Evolutionary conservation across 1,140 invertebrate species (phyloP).

Genomic region (Muscidifurax raptorellus): DNA sequence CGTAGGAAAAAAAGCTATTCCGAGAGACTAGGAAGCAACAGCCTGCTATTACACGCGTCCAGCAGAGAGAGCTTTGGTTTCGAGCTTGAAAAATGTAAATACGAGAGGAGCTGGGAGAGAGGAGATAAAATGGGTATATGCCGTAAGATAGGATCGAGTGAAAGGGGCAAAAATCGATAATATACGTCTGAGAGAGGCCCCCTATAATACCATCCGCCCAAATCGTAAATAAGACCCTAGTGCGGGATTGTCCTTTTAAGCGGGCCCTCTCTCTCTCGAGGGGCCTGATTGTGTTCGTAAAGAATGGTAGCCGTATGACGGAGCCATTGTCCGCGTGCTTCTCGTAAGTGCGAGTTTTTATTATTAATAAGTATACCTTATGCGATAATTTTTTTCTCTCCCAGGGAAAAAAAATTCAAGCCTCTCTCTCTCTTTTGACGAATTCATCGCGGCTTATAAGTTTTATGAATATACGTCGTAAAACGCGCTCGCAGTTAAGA

Average conservation of each 20-base stretch:
- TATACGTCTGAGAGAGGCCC: constrained; percentile 33
- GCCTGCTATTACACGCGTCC: background rate
- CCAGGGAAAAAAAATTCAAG: background rate
- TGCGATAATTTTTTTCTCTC: background rate
- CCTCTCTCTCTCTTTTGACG: background rate
- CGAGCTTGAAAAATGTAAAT: constrained; percentile 1
- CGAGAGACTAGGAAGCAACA: background rate
- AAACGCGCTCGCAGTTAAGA: constrained; percentile 5
- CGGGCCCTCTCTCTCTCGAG: constrained; percentile 57
- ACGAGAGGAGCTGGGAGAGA: background rate
- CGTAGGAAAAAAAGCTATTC: too few species aligned
- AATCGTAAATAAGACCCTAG: constrained; percentile 69
- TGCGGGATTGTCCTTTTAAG: constrained; percentile 72
- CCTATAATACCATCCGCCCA: constrained; percentile 52
- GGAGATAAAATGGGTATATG: background rate
- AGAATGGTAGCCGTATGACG: constrained; percentile 65
- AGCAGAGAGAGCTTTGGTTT: background rate
- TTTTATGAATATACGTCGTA: background rate
- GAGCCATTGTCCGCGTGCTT: constrained; percentile 66
- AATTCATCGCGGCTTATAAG: background rate
- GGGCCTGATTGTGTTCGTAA: constrained; percentile 61
- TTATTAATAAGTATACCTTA: constrained; percentile 46
- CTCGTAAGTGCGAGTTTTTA: constrained; percentile 23
- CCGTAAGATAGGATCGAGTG: background rate
- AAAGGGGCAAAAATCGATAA: constrained; percentile 48